Evolutionary conservation across 2,888 invertebrate species (phyloP).

Genomic region (Schizotus pectinicornis): DNA sequence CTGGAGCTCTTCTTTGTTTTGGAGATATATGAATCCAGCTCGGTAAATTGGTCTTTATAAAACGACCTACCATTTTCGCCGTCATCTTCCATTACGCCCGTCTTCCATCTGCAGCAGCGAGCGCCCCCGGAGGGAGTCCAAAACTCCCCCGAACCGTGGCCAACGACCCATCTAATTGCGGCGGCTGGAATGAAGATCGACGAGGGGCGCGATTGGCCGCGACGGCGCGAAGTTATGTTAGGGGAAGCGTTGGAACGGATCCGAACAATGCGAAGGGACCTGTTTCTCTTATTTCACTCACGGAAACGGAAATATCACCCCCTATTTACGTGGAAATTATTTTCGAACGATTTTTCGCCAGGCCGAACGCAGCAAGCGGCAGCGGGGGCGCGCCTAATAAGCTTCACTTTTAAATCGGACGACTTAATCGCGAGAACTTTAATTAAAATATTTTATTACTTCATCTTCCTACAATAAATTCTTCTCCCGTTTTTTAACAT

Average conservation of each 20-base stretch:
- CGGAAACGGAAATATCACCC: slow-evolving; percentile 27
- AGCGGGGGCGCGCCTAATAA: slow-evolving; percentile 12
- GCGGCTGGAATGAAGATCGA: slow-evolving; percentile 73
- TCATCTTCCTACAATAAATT: no score
- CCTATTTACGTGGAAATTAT: slow-evolving; percentile 24
- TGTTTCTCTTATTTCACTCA: slow-evolving; percentile 33
- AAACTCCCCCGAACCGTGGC: slow-evolving; percentile 55
- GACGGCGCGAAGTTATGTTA: slow-evolving; percentile 53
- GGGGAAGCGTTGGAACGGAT: slow-evolving; percentile 48
- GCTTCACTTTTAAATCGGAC: slow-evolving; percentile 11
- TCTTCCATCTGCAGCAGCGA: slow-evolving; percentile 52
- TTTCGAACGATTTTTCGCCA: slow-evolving; percentile 16
- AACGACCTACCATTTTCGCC: slow-evolving; percentile 48
- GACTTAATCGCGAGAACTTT: slow-evolving; percentile 16
- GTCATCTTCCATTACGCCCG: slow-evolving; percentile 54
- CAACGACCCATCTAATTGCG: slow-evolving; percentile 76
- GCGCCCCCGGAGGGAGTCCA: slow-evolving; percentile 24
- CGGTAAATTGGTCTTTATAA: slow-evolving; percentile 45
- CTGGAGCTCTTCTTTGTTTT: slow-evolving; percentile 34
- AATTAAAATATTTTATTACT: slow-evolving; percentile 12
- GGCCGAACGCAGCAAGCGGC: neutral
- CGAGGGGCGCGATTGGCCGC: slow-evolving; percentile 69
- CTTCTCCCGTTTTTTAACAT: no score
- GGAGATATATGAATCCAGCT: slow-evolving; percentile 41
- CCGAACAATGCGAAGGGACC: slow-evolving; percentile 26